Evolutionary conservation across 2,888 invertebrate genomes (phyloP).

Genomic region (Laspeyria flexula): DNA sequence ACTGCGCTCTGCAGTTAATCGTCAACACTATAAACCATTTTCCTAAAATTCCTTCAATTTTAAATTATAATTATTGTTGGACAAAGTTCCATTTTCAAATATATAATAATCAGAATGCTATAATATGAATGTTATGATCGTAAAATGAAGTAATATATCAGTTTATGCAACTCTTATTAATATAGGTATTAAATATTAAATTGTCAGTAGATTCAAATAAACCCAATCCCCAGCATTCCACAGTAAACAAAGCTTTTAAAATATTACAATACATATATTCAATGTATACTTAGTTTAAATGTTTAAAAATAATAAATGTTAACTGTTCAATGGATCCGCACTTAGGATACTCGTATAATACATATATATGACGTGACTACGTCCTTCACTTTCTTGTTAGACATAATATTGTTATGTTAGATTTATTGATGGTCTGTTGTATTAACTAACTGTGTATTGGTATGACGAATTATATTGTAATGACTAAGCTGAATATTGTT

Average conservation of each 20-base stretch:
- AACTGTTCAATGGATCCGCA: conserved; percentile 25
- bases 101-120: conserved; percentile 29
- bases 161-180: conserved; percentile 16
- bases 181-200: conserved; percentile 14
- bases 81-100: conserved; percentile 30
- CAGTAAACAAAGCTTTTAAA: conserved; percentile 11
- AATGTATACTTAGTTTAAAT: conserved; percentile 26
- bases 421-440: conserved; percentile 1
- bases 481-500: neutral
- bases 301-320: conserved; percentile 34
- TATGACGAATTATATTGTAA: neutral
- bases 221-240: conserved; percentile 11
- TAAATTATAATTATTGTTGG: conserved; percentile 25
- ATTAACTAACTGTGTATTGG: neutral
- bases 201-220: conserved; percentile 32
- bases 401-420: conserved; percentile 8
- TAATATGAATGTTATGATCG: conserved; percentile 38
- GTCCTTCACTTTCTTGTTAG: neutral
- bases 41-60: conserved; percentile 21
- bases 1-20: neutral
- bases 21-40: conserved; percentile 8
- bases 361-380: neutral
- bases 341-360: conserved; percentile 4
- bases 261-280: conserved; percentile 20
- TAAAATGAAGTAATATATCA: conserved; percentile 27